phyloP scores from a whole-genome alignment of 2,113 vertebrate species.

The Poeciliopsis turrubarensis region DNA sequence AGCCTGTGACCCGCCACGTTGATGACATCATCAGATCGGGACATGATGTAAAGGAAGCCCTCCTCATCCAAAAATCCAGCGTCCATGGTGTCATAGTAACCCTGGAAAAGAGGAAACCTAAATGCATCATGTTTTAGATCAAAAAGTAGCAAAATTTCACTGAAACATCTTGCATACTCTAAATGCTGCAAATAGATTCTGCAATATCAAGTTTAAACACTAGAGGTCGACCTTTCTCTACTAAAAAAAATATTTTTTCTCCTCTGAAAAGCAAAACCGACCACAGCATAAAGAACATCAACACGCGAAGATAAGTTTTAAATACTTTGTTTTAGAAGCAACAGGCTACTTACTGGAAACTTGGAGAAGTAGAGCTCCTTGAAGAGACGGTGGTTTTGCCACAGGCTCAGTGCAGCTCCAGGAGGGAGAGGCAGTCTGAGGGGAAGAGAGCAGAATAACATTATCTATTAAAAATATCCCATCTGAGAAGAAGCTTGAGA shows the following conservation, averaged over 20 bases:
- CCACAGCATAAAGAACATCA: background rate
- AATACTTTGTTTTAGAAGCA: background rate
- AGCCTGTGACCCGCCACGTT: slow-evolving; percentile 96
- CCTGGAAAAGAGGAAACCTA: slow-evolving; percentile 72
- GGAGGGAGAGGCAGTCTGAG: slow-evolving; percentile 89
- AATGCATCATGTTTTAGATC: too few relatives aligned
- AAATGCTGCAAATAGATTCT: background rate
- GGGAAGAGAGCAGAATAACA: background rate
- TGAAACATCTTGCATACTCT: background rate
- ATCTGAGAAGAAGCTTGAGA: too few relatives aligned
- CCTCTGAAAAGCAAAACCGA: background rate
- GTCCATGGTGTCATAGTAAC: slow-evolving; percentile 98
- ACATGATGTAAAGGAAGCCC: slow-evolving; percentile 93
- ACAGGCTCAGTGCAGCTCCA: slow-evolving; percentile 90
- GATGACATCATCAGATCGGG: slow-evolving; percentile 96
- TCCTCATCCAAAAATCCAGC: slow-evolving; percentile 92
- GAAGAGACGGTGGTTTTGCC: slow-evolving; percentile 90
- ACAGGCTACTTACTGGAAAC: slow-evolving; percentile 86
- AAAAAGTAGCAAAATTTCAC: background rate
- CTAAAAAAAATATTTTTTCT: background rate
- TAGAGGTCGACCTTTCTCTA: slow-evolving; percentile 56
- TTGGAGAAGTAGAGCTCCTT: slow-evolving; percentile 91
- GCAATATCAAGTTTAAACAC: slow-evolving; percentile 30
- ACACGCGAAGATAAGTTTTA: background rate
- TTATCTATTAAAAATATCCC: background rate